phyloP scores from a whole-genome alignment of 2,888 invertebrate species.

The Mongoloraphidia duomilia region DNA sequence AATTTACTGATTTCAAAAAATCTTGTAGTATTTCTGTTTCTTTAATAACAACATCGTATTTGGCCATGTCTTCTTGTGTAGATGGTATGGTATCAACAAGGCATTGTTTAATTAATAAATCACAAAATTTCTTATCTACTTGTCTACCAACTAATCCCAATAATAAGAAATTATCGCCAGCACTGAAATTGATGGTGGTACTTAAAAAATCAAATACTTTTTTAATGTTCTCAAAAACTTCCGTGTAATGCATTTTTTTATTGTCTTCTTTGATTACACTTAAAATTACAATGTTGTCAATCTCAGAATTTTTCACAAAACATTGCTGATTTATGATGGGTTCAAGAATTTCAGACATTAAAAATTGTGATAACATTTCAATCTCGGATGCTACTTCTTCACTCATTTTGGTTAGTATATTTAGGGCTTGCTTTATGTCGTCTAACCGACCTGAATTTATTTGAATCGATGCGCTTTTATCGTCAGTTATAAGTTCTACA shows the following conservation, averaged over 20 bases:
- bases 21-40: conserved; percentile 52
- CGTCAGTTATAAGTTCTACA: conserved; percentile 30
- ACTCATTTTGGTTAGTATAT: conserved; percentile 27
- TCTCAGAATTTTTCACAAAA: conserved; percentile 30
- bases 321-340: conserved; percentile 39
- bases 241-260: conserved; percentile 32
- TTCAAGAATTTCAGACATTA: conserved; percentile 41
- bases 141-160: conserved; percentile 40
- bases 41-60: conserved; percentile 44
- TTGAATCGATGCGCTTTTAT: conserved; percentile 27
- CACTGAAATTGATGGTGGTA: conserved; percentile 36
- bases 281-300: conserved; percentile 25
- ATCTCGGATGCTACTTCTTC: conserved; percentile 34
- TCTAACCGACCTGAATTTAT: conserved; percentile 19
- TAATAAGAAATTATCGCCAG: conserved; percentile 31
- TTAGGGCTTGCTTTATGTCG: conserved; percentile 26
- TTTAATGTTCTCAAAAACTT: conserved; percentile 41
- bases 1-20: conserved; percentile 41
- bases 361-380: conserved; percentile 38
- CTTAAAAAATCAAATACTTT: conserved; percentile 41
- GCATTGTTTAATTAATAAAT: conserved; percentile 55
- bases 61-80: conserved; percentile 52
- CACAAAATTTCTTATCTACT: conserved; percentile 43
- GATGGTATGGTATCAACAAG: conserved; percentile 63
- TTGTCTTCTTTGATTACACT: conserved; percentile 28